Base-by-base conservation (phyloP, 2,797 vertebrate genomes). In the Anabas testudineus region DNA sequence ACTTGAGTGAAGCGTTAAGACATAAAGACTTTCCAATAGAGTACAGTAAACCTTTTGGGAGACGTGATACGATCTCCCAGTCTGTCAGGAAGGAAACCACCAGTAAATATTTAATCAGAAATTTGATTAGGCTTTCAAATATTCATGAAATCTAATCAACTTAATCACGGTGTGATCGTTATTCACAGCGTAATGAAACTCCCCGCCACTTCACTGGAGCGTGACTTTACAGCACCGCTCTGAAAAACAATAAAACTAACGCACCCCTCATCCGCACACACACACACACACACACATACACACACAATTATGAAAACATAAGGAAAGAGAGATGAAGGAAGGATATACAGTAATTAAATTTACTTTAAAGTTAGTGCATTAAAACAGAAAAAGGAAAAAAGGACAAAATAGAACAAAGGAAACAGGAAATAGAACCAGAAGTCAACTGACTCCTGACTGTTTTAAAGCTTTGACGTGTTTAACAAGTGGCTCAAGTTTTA, bases 121-220 rank as follows among this genome's bases (percentile, higher is more conserved):
- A 67, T 85, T 87, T 59, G 55, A 54, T 77, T 83, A 37, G 56
- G 36, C 73, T 78, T 82, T 87, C 73, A 88, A 75, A 89, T 85
- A 87, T 86, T 90, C 81, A 88, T 86, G 60, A 66, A 73, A 83
- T 82, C 81, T 76, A 87, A 88, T 90, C 83, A 78, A 66, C 71
- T 66, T 84, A 73, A 87, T 86, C 87, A 69, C 16, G 30, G 70
- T 32, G 43, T 71, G 62, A 87, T 84, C 72, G 39, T 70, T 79
- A 74, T 80, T 78, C 80, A 76, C 60, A 43, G 72, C 48, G 15
- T 78, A 85, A 88, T 81, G 83, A 83, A 83, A 71, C 71, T 64
- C 77, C 51, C 73, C 28, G 12, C 41, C 66, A 28, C 69, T 58
- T 67, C 79, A 72, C 56, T 77, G 61, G 43, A 60, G 73, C 19